phyloP scores from a whole-genome alignment of 2,888 invertebrate genomes.

The Noctua janthe region DNA sequence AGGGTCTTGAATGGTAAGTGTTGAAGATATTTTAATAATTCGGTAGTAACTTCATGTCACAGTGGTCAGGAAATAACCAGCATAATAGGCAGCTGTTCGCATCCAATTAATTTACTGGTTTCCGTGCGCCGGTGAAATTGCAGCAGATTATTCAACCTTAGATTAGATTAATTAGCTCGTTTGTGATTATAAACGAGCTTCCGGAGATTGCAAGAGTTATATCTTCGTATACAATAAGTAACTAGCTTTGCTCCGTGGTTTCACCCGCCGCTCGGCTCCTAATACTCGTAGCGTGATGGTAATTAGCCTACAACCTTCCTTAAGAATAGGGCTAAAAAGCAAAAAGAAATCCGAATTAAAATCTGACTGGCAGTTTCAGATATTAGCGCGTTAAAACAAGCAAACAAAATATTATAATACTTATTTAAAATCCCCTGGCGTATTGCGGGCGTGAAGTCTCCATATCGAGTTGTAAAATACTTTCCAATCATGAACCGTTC shows the following conservation, averaged over 20 bases:
- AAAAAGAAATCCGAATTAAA: background rate
- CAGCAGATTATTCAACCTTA: background rate
- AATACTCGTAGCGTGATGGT: background rate
- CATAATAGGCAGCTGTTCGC: background rate
- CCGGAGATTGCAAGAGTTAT: background rate
- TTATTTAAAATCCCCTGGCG: background rate
- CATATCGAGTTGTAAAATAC: background rate
- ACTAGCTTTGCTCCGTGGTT: background rate
- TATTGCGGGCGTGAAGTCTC: background rate
- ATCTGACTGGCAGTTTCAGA: background rate
- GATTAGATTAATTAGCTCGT: background rate
- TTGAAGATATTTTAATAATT: background rate
- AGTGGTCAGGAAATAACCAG: background rate
- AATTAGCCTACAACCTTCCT: background rate
- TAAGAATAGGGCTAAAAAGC: background rate
- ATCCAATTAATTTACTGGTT: background rate
- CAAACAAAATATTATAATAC: background rate
- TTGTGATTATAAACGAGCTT: background rate
- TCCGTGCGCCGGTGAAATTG: background rate
- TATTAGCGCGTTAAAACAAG: background rate
- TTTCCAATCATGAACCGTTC: background rate
- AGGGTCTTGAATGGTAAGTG: slow-evolving; percentile 93
- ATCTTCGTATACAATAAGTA: background rate
- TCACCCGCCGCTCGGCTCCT: no score
- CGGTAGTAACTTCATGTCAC: background rate